Base-by-base conservation (phyloP, 1,140 invertebrate species). In the Drosophila chauvacae region DNA sequence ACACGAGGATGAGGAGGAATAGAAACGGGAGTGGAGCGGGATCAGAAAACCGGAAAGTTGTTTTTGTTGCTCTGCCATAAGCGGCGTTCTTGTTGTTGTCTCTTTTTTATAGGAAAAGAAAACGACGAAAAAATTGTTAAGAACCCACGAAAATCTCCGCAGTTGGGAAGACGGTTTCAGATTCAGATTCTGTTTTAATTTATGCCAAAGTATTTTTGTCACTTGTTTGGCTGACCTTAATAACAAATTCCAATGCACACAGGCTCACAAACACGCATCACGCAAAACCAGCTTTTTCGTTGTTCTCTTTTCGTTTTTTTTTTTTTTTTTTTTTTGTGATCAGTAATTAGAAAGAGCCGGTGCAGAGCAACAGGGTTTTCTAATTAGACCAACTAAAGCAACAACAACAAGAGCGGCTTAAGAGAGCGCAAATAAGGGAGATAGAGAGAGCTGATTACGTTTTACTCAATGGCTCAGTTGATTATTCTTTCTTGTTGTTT, bases 151-250 rank as follows among this genome's bases (percentile, higher is more conserved):
- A 78, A 78, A 87, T 70, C 53, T 80, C 37, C 10, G 30, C 47
- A 50, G 58, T 78, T 66, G 75, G 64, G 68, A 45, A 65, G 45
- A 80, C 57, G 60, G 48, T 48, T 57, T 65, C 20, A 9, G 62
- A 48, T 60, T 59, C 74, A 33, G 41, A 73, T 51, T 45, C 41
- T 65, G 45, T 64, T 80, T 76, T 81, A 85, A 81, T 81, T 90
- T 84, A 84, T 84, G 74, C 73, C 62, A 65, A 56, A 72, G 71
- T 81, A 80, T 85, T 70, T 63, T 78, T 79, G 70, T 90, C 85
- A 90, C 85, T 90, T 85, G 85, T 85, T 88, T n/a, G 35, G 85
- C 48, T 81, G 85, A 85, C 85, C 85, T 85, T 90, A 90, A 90
- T 90, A 90, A 80, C 78, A 81, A 79, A 85, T 81, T 90, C 85